These are phyloP conservation scores for Drosophila yooni DNA, from an alignment of 2,888 invertebrate genomes.

Conservation along the genomic window DNA sequence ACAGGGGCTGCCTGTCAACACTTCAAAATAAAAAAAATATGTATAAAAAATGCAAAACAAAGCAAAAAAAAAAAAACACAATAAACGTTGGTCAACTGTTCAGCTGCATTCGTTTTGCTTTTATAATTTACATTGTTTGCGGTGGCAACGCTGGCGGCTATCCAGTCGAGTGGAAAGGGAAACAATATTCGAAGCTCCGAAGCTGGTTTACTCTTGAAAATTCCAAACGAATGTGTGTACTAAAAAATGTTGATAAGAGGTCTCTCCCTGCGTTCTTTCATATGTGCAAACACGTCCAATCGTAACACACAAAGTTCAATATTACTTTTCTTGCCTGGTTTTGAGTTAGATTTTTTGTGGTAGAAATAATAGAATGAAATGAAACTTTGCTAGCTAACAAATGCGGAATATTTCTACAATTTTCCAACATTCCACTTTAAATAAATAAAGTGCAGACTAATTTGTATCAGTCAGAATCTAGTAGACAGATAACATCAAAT, in stretches of 20 bases:
- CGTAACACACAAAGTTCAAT: not conserved
- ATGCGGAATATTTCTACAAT: not conserved
- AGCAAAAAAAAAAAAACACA: slow-evolving; percentile 26
- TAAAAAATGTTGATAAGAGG: slow-evolving; percentile 8
- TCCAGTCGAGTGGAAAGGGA: slow-evolving; percentile 39
- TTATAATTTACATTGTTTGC: slow-evolving; percentile 79
- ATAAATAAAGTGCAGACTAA: not conserved
- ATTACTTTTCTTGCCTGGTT: not conserved
- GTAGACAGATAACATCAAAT: not conserved
- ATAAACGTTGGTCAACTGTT: slow-evolving; percentile 51
- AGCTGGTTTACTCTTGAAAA: slow-evolving; percentile 33
- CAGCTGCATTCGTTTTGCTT: slow-evolving; percentile 67
- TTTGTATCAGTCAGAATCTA: not conserved
- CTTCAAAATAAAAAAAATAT: slow-evolving; percentile 43
- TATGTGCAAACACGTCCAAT: slow-evolving; percentile 3
- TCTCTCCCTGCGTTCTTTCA: not conserved
- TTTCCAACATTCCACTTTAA: not conserved
- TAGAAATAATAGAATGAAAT: not conserved
- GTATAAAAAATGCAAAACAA: not conserved
- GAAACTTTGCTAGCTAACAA: not conserved
- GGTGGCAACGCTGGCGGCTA: slow-evolving; percentile 44
- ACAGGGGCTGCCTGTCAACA: slow-evolving; percentile 58
- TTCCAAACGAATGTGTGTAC: slow-evolving; percentile 23
- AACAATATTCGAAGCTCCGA: slow-evolving; percentile 36
- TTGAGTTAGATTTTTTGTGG: not conserved